Evolutionary conservation across 2,888 invertebrate species (phyloP), one percentile per base, ranked within the genome.

Genomic region (Nesidiocoris tenuis): DNA sequence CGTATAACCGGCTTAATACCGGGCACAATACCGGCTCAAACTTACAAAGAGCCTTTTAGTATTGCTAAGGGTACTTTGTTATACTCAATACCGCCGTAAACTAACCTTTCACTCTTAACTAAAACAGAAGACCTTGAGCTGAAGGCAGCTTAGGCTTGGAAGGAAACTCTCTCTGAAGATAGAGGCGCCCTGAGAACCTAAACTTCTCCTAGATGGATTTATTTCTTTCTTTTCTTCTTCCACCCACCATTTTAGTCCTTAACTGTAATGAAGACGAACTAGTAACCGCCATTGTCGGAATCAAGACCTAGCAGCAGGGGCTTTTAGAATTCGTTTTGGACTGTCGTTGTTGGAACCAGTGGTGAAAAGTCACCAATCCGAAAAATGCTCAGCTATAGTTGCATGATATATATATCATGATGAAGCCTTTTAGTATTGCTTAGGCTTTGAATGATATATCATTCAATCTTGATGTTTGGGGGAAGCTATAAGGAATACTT

Each of bases 201-300:
- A 25, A 24, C 23, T 64, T 64, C 24, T 24, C 64, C 64, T 12
- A 24, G 64, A 64, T 24, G 64, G 64, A 64, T 64, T 64, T 64
- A 64, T 64, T 64, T n/a, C 64, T 39, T 39, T 39, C 39, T 39
- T 39, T 39, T 24, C 25, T 22, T 64, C 24, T 25, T 23, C 64
- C 64, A 24, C 12, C 64, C 21, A 19, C 61, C 19, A n/a, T 12
- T 23, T 61, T 61, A 21, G 22, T 23, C 16, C 61, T 61, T 19
- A n/a, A 24, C 24, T 22, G 24, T 64, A 64, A 64, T 64, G 64
- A 64, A 64, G 64, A 64, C 64, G 24, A 64, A 64, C 64, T 64
- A 25, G 9, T 16, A 24, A n/a, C n/a, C 21, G 61, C 61, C 23
- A 21, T 61, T 18, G 21, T 21, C 21, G 61, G 7, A 61, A 61